Evolutionary conservation across 2,888 invertebrate species (phyloP).

Genomic region (Tupiocoris notatus): DNA sequence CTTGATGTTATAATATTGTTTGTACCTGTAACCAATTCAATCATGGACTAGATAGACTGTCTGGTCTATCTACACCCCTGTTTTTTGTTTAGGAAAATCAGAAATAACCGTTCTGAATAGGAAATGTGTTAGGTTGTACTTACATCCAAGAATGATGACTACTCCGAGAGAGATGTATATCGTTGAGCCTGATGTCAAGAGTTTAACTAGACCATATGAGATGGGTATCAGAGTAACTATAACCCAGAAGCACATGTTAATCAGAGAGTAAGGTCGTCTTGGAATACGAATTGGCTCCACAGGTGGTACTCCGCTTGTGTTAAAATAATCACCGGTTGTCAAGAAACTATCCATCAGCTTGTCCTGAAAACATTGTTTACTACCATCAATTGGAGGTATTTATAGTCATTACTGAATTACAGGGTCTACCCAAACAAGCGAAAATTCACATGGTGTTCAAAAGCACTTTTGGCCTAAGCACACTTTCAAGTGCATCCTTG

Average conservation of each 20-base stretch:
- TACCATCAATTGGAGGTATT: neutral
- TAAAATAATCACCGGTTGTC: constrained; percentile 76
- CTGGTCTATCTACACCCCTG: no score
- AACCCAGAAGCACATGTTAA: constrained; percentile 73
- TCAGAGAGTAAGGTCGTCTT: constrained; percentile 65
- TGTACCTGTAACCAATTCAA: no score
- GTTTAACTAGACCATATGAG: constrained; percentile 65
- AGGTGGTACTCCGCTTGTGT: constrained; percentile 68
- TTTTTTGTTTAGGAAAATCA: no score
- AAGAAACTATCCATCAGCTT: constrained; percentile 71
- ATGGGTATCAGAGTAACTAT: constrained; percentile 67
- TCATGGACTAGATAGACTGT: no score
- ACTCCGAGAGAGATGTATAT: constrained; percentile 67
- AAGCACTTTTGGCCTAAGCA: neutral
- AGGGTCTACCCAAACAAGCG: neutral
- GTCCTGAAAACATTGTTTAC: constrained; percentile 57
- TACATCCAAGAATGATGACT: constrained; percentile 72
- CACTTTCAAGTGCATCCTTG: no score
- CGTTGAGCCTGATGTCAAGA: constrained; percentile 71
- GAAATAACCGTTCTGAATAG: neutral
- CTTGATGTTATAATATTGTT: no score
- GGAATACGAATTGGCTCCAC: constrained; percentile 61
- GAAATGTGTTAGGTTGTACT: constrained; percentile 57
- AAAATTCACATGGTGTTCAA: neutral
- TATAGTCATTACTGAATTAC: no score